Base-by-base conservation (phyloP, 35 echinoderm and acorn worm species). In the Acanthaster planci region DNA sequence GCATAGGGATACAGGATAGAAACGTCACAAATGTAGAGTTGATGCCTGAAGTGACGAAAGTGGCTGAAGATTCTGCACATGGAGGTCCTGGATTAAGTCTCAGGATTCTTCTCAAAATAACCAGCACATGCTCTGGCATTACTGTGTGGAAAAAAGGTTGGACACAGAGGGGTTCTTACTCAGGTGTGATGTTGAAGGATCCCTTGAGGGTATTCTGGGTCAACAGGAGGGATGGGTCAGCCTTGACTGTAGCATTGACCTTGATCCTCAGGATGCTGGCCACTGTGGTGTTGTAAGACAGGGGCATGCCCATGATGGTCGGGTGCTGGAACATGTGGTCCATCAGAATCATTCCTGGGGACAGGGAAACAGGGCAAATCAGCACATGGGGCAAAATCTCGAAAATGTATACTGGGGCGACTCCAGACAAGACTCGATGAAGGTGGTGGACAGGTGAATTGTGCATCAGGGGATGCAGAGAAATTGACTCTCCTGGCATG, bases 231-330 rank as follows among this genome's bases (percentile, higher is more conserved):
- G 39, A 76, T 83, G 87, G 87, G 7, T 14, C 0, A 7, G 80
- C 80, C 9, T n/a, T 2, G 40, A 83, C 40, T 1, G 31, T 82
- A 21, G 60, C 51, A 32, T 90, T 67, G 40, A 82, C 26, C 9
- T 76, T 75, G 18, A 90, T 2, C 5, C 60, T 38, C 64, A 90
- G 30, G 64, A 84, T 67, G 50, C 38, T 53, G 16, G 55, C 80
- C 40, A 76, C 40, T 37, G 87, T 83, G 17, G 80, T 84, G 60
- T 90, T 90, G 17, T 83, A 40, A 76, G 87, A 82, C 15, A 90
- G 44, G 36, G 87, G 87, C 29, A 83, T 8, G 77, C 87, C 87
- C 38, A 82, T 76, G 44, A 90, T 78, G 29, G 87, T 90, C 32
- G 87, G 79, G 80, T 76, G 40, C 26, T 90, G 79, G 5, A 35